phyloP scores from a whole-genome alignment of 1,140 invertebrate species.

The Halictus rubicundus region DNA sequence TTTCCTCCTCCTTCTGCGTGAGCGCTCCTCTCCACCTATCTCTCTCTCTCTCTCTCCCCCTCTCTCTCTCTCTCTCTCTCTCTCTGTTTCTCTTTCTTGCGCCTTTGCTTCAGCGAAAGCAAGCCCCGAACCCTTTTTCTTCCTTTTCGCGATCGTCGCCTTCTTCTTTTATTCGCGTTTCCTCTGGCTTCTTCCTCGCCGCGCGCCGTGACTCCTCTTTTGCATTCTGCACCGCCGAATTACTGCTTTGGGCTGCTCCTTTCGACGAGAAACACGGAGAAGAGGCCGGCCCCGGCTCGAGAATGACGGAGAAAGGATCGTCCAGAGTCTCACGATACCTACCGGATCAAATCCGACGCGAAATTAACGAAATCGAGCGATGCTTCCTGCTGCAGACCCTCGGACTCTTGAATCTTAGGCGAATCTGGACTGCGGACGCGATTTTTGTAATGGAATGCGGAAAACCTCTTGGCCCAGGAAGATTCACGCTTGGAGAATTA shows the following conservation, averaged over 20 bases:
- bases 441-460: too few relatives aligned
- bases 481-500: too few relatives aligned
- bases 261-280: background rate
- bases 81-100: background rate
- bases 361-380: constrained; percentile 30
- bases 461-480: too few relatives aligned
- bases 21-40: background rate
- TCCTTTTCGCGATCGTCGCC: constrained; percentile 22
- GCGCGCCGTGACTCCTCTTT: constrained; percentile 32
- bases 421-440: too few relatives aligned
- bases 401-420: too few relatives aligned
- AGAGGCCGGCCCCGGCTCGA: background rate
- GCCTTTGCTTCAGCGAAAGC: background rate
- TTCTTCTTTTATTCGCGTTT: constrained; percentile 42
- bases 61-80: background rate
- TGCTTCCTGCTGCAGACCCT: background rate
- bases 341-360: background rate
- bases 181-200: background rate
- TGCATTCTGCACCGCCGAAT: constrained; percentile 50
- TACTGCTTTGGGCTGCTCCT: constrained; percentile 28
- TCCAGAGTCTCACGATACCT: too few relatives aligned
- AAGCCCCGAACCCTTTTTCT: background rate
- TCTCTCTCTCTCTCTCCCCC: background rate
- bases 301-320: too few relatives aligned
- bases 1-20: background rate